Base-by-base conservation (phyloP, 2,113 vertebrate genomes). In the Heteronetta atricapilla region DNA sequence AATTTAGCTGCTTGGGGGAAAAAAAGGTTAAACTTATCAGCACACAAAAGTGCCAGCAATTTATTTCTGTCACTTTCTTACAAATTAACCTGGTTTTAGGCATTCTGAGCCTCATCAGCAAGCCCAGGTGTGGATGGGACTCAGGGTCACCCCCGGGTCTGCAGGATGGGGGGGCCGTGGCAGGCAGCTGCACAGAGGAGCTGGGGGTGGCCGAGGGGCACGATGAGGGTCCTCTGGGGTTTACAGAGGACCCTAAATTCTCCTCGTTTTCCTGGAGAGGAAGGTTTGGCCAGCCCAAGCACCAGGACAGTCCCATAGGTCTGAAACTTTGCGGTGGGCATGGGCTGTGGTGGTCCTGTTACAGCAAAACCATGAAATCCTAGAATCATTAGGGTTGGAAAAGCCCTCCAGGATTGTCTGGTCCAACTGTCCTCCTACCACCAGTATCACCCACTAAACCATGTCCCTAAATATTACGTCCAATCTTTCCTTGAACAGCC, bases 11-110 rank as follows among this genome's bases (percentile, higher is more conserved):
- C 67, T 95, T 12, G 3, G 40, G 68, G 80, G 11, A 9, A 72
- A 77, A 95, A 83, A 94, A 84, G 91, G 92, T 96, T 93, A 90
- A 93, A 95, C 90, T 89, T 87, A 92, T 67, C 64, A 81, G 90
- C 78, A 66, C 95, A 91, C 59, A 87, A 95, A 94, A 95, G 92
- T 55, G 78, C 74, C 80, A 67, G 93, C 84, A 76, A 90, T 94
- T 94, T 92, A 89, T 86, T 88, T 94, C 87, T 92, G 74, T 82
- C 89, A 78, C 87, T 96, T 96, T 73, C 88, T 78, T 91, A 53
- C 88, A 94, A 94, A 95, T 94, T 94, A 95, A 94, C 93, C 96
- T 82, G 86, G 93, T 93, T 92, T 95, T 89, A 89, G 88, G 82
- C 52, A 38, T 78, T 77, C 69, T 85, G 93, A 92, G 93, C 75